These are phyloP conservation scores for Hystrix cristata DNA, from an alignment of 2,113 vertebrate species.

Conservation along the genomic window DNA sequence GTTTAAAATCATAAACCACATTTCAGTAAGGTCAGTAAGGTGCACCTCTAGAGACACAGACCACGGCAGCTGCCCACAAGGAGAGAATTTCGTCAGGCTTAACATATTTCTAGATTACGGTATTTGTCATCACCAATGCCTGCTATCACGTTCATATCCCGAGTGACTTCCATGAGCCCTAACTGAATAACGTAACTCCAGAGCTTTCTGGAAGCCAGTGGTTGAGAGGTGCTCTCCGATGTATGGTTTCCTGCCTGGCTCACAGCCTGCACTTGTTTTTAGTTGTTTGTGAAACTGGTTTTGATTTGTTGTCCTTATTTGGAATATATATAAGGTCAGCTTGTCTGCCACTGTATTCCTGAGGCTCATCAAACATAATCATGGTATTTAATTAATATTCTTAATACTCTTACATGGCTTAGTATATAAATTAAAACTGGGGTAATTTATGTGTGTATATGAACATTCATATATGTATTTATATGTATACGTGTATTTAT, in stretches of 20 bases:
- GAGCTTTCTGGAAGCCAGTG: not conserved
- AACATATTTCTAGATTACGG: constrained; percentile 27
- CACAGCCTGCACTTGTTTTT: not conserved
- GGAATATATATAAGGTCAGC: not conserved
- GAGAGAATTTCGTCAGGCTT: constrained; percentile 46
- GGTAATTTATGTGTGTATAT: not conserved
- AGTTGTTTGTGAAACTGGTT: not conserved
- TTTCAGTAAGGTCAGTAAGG: not conserved
- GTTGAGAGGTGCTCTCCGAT: not conserved
- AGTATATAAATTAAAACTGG: not conserved
- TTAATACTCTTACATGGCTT: not conserved
- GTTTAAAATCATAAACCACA: constrained; percentile 64
- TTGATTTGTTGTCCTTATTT: constrained; percentile 2
- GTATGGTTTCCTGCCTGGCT: not conserved
- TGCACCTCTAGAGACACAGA: not conserved
- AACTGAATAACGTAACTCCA: constrained; percentile 4
- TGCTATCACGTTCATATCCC: constrained; percentile 52
- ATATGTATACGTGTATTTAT: not conserved
- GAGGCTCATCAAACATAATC: not conserved
- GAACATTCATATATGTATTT: too few relatives aligned
- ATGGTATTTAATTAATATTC: not conserved
- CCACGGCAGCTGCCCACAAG: constrained; percentile 19
- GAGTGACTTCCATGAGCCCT: not conserved
- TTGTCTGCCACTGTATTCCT: not conserved
- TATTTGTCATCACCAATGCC: constrained; percentile 55